Percentiles rank a stretch among this genome's conserved stretches.
phyloP scores from a whole-genome alignment of 2,797 vertebrate genomes.

The Rachycentron canadum region DNA sequence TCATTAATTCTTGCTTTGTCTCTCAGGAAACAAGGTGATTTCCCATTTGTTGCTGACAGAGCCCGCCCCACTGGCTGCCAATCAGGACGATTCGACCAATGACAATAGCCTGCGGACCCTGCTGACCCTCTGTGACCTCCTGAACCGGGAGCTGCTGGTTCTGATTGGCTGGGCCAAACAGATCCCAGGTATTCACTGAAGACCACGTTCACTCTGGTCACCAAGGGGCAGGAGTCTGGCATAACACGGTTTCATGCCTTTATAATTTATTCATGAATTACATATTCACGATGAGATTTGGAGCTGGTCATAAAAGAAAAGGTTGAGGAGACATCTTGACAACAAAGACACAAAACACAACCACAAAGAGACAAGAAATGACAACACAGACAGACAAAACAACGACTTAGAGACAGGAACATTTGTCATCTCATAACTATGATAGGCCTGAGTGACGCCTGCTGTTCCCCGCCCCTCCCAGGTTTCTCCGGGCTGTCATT shows the following conservation, averaged over 20 bases:
- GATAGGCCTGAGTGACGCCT: constrained; percentile 2
- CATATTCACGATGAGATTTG: too few species aligned
- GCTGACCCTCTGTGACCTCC: constrained; percentile 85
- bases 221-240: too few species aligned
- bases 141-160: constrained; percentile 85
- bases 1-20: background rate
- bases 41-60: constrained; percentile 82
- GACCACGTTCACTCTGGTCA: too few species aligned
- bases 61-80: constrained; percentile 77
- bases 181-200: constrained; percentile 81
- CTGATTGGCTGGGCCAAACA: constrained; percentile 87
- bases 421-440: too few species aligned
- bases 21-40: constrained; percentile 83
- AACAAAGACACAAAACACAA: too few species aligned
- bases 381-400: too few species aligned
- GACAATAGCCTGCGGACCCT: constrained; percentile 79
- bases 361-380: too few species aligned
- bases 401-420: too few species aligned
- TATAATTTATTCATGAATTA: too few species aligned
- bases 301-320: too few species aligned
- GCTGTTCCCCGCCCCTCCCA: constrained; percentile 37
- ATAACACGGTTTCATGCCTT: too few species aligned
- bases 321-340: too few species aligned
- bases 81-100: constrained; percentile 76
- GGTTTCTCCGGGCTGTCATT: constrained; percentile 82